Evolutionary conservation across 2,888 invertebrate genomes (phyloP).

Genomic region (Athalia rosae): DNA sequence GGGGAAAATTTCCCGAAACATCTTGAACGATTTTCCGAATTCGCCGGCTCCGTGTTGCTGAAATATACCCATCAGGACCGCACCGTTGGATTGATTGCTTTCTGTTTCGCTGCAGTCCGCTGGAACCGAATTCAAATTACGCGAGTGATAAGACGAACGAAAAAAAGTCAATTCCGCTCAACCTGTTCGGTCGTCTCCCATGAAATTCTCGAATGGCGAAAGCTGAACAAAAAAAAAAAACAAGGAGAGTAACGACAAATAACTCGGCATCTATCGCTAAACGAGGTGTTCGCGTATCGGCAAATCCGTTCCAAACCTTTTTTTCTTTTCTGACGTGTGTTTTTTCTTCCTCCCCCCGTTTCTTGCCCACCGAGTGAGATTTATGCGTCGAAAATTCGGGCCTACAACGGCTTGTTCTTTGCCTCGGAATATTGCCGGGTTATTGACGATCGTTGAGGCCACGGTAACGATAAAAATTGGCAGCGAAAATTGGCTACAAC

Average conservation of each 20-base stretch:
- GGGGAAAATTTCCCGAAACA: no score
- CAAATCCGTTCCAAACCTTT: constrained; percentile 16
- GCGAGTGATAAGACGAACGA: no score
- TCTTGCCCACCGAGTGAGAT: constrained; percentile 5
- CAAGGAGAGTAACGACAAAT: not conserved
- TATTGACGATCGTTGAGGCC: constrained; percentile 20
- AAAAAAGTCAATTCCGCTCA: no score
- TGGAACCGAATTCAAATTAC: no score
- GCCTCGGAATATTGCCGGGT: constrained; percentile 27
- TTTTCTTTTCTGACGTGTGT: not conserved
- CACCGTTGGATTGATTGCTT: no score
- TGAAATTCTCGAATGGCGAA: not conserved
- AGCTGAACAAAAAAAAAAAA: no score
- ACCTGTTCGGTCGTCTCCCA: no score
- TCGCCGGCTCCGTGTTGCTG: no score
- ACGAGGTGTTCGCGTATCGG: constrained; percentile 1
- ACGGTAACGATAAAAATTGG: constrained; percentile 24
- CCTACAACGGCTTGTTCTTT: constrained; percentile 27
- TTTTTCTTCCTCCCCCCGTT: not conserved
- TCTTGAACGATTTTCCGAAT: no score
- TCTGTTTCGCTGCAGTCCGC: no score
- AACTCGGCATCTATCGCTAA: not conserved
- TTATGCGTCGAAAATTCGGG: constrained; percentile 21
- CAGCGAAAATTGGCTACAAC: constrained; percentile 23
- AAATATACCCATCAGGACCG: no score